phyloP scores from a whole-genome alignment of 1,140 invertebrate genomes.

The Eupristina koningsbergeri region DNA sequence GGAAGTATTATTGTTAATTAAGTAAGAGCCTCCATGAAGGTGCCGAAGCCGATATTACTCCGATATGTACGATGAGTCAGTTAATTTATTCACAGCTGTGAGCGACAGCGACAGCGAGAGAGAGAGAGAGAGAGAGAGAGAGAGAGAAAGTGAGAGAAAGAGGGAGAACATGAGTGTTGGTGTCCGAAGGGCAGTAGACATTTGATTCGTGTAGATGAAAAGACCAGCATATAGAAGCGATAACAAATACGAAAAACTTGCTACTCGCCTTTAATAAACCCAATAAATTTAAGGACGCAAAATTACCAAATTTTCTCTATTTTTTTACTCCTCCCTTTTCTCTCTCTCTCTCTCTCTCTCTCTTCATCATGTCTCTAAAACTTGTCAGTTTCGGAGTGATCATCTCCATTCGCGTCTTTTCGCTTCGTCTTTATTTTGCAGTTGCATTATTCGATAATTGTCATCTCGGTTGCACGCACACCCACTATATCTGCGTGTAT shows the following conservation, averaged over 20 bases:
- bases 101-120: slow-evolving; percentile 25
- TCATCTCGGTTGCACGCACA: slow-evolving; percentile 51
- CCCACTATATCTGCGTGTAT: neutral
- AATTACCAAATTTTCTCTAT: neutral
- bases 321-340: neutral
- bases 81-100: slow-evolving; percentile 64
- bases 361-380: neutral
- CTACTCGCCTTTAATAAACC: neutral
- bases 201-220: neutral
- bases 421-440: neutral
- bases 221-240: neutral
- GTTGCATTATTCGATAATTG: slow-evolving; percentile 27
- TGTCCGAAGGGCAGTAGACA: neutral
- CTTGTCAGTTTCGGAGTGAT: neutral
- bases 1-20: slow-evolving; percentile 16
- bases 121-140: slow-evolving; percentile 26
- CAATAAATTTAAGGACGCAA: neutral
- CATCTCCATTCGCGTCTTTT: slow-evolving; percentile 19
- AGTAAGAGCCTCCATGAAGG: slow-evolving; percentile 34
- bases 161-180: neutral
- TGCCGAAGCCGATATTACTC: slow-evolving; percentile 49
- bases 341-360: neutral
- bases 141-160: neutral
- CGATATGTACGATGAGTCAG: slow-evolving; percentile 56
- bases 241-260: neutral